Evolutionary conservation across 2,888 invertebrate genomes (phyloP).

Genomic region (Eilema depressum): DNA sequence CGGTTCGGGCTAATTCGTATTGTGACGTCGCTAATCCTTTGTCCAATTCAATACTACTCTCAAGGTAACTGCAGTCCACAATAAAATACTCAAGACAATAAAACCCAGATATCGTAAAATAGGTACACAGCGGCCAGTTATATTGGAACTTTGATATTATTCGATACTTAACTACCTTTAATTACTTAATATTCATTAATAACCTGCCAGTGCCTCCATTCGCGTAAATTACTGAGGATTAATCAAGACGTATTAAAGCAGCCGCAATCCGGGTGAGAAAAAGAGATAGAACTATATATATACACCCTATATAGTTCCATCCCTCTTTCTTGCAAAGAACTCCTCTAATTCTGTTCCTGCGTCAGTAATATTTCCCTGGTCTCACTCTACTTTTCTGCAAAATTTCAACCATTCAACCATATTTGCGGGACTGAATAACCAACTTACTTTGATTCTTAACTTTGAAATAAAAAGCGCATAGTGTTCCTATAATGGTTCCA

Average conservation of each 20-base stretch:
- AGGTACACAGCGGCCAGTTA: conserved; percentile 5
- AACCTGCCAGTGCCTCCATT: not conserved
- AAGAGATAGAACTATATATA: not conserved
- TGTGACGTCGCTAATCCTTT: conserved; percentile 61
- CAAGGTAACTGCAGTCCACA: conserved; percentile 53
- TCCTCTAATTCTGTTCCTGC: too few species aligned
- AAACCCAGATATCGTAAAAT: conserved; percentile 38
- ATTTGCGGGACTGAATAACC: not conserved
- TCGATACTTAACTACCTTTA: conserved; percentile 10
- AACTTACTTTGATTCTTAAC: not conserved
- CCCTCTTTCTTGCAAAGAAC: too few species aligned
- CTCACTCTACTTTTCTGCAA: too few species aligned
- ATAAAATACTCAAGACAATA: conserved; percentile 47
- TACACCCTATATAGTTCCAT: too few species aligned
- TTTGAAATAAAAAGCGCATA: not conserved
- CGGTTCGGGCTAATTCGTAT: conserved; percentile 56
- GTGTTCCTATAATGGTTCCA: not conserved
- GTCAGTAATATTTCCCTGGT: too few species aligned
- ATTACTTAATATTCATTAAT: not conserved
- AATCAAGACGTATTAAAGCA: too few species aligned
- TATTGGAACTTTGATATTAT: conserved; percentile 22
- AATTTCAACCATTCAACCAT: too few species aligned
- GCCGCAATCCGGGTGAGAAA: not conserved
- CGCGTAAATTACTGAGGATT: too few species aligned
- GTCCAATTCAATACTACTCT: conserved; percentile 61